Evolutionary conservation across 2,797 vertebrate species (phyloP), one percentile per base, ranked within the genome.

Genomic region (Thunnus albacares): DNA sequence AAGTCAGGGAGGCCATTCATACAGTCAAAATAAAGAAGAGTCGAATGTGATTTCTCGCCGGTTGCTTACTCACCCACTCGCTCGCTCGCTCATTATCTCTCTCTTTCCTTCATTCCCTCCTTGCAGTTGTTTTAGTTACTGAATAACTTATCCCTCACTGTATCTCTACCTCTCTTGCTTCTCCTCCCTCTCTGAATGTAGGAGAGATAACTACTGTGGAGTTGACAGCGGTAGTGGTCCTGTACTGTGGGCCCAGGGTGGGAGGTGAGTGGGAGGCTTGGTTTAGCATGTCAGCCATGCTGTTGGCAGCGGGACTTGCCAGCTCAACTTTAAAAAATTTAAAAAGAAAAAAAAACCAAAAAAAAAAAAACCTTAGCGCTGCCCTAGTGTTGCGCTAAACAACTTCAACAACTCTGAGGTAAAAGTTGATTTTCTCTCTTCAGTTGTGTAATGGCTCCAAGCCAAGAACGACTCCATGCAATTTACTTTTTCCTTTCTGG

Each of bases 261-360:
- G 87, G 90, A 91, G 92, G 89, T 90, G 92, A 94, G 93, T 93
- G 87, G 93, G 91, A 92, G 91, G 89, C 80, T 90, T 10, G 80
- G 84, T 87, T 89, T 89, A 89, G 84, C 91, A 81, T 90, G 92
- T 92, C 92, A 92, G 83, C 86, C 78, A 87, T 68, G 75, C 90
- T 87, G 84, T 83, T 92, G 89, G 89, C 90, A 91, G 83, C 13
- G 1, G 71, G 81, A 89, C 86, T 83, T 87, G 77, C 86, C 88
- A 91, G 79, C 87, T 89, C 82, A 77, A 83, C 79, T 38, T 38
- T 10, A 38, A 10, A 38, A 38, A 35, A 35, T 30, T 30, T 7
- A 7, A 35, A 35, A 35, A 38, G 10, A 38, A 38, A 38, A 38
- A 35, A 8, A 35, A 8, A 35, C 8, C 35, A 35, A 35, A 8